Evolutionary conservation across 1,140 invertebrate genomes (phyloP).

Genomic region (Daktulosphaira vitifoliae): DNA sequence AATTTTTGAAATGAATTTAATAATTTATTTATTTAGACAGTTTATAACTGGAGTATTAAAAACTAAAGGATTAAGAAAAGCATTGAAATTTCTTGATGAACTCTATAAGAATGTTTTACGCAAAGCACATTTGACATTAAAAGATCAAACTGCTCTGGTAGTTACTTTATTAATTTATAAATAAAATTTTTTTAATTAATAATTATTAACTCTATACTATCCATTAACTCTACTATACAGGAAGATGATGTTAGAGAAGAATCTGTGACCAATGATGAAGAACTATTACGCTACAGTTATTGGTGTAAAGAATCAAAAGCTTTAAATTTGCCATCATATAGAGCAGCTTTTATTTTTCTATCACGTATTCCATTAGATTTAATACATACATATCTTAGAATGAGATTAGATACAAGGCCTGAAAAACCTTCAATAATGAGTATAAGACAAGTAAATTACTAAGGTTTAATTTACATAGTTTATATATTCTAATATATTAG

Average conservation of each 20-base stretch:
- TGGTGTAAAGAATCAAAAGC: constrained; percentile 66
- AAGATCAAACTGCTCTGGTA: constrained; percentile 46
- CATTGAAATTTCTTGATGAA: constrained; percentile 62
- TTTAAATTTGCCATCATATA: constrained; percentile 73
- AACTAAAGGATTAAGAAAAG: constrained; percentile 71
- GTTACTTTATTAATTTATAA: constrained; percentile 32
- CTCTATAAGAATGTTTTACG: constrained; percentile 56
- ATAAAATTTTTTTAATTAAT: not conserved
- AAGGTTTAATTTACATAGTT: not conserved
- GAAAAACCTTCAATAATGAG: constrained; percentile 75
- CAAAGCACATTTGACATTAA: constrained; percentile 59
- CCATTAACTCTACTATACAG: not conserved
- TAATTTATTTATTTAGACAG: constrained; percentile 48
- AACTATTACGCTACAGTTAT: constrained; percentile 57
- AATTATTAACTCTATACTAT: not conserved
- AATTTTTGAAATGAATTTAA: no score
- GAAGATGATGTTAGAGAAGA: constrained; percentile 20
- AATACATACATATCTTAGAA: constrained; percentile 74
- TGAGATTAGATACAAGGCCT: constrained; percentile 73
- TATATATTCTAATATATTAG: not conserved
- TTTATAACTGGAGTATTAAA: constrained; percentile 82
- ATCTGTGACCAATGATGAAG: constrained; percentile 36
- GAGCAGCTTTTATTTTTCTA: constrained; percentile 72
- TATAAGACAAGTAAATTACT: constrained; percentile 56
- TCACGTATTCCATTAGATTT: constrained; percentile 73